Percentiles rank a stretch among this genome's conserved stretches.
Evolutionary conservation across 2,888 invertebrate genomes (phyloP).

Genomic region (Brachypterus glaber): DNA sequence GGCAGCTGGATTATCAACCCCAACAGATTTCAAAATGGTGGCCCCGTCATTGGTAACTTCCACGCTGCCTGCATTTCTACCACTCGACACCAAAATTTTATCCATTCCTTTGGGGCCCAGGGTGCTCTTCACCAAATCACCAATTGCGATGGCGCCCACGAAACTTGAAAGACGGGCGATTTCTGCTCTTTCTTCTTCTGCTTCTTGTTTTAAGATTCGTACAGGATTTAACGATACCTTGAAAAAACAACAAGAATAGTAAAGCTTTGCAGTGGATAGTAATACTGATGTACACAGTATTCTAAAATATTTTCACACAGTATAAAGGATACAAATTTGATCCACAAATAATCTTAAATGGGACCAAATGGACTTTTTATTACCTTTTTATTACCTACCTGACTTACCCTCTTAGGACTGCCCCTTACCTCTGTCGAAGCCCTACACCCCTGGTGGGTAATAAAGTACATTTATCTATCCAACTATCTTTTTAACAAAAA

Average conservation of each 20-base stretch:
- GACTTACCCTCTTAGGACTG: too few species aligned
- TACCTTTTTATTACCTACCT: too few species aligned
- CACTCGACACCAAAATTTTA: conserved; percentile 74
- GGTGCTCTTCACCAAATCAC: conserved; percentile 96
- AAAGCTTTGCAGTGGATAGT: too few species aligned
- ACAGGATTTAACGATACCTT: conserved; percentile 88
- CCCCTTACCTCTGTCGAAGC: too few species aligned
- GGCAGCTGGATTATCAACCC: conserved; percentile 98
- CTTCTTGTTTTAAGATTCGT: conserved; percentile 87
- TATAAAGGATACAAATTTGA: too few species aligned
- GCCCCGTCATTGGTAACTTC: conserved; percentile 99
- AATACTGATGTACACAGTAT: too few species aligned
- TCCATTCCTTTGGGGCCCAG: conserved; percentile 99
- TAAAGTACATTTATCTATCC: too few species aligned
- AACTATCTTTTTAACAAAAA: too few species aligned
- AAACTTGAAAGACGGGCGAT: conserved; percentile 96
- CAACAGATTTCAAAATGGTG: conserved; percentile 91
- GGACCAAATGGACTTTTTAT: too few species aligned
- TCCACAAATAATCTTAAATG: too few species aligned
- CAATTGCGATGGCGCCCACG: conserved; percentile 97
- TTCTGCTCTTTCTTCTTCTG: conserved; percentile 97
- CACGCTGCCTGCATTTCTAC: conserved; percentile 72
- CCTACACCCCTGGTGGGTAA: too few species aligned
- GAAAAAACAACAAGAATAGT: conserved; percentile 15
- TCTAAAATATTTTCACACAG: too few species aligned